Evolutionary conservation across 2,888 invertebrate genomes (phyloP), one percentile per base, ranked within the genome.

Genomic region (Embidobia sp.): DNA sequence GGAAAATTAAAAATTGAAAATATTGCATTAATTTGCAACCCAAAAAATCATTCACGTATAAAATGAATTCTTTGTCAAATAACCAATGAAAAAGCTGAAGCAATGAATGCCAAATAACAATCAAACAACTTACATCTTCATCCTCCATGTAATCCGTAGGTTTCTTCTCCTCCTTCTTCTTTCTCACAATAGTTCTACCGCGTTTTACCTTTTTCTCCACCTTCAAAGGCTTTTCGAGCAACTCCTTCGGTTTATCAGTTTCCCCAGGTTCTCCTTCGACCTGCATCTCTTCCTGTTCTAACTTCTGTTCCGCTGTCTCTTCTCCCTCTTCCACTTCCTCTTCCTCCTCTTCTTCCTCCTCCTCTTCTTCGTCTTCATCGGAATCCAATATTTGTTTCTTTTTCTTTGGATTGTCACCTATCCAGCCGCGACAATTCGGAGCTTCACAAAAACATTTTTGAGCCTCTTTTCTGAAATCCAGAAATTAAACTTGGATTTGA

Each of bases 401-500:
- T 61, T 93, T 93, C 61, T 93, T 93, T 0, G 96, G 96, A 82
- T 96, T 95, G 59, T 95, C 95, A 0, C 99, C 99, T 77, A 99
- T 96, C 95, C 96, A 98, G 0, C 99, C 99, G 16, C 97, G 94
- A 87, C 99, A 99, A 82, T 93, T 94, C 6, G 92, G 86, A 0
- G 98, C 93, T 81, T 96, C 97, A 90, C 99, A 99, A 89, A 93
- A 98, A 90, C 99, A 99, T 77, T 95, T 94, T 90, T 99, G 99
- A 0, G 98, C 98, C 88, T 97, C 96, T 90, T 97, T 96, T 3
- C 98, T 97, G 90, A 75, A 73, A n/a, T n/a, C n/a, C n/a, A n/a
- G n/a, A 55, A 44, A 46, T 35, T 44, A 22, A 64, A 69, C n/a
- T n/a, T 66, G 7, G 37, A 46, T 27, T 26, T 44, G 31, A 33